A percentile compares a stretch with the other conserved stretches of the same genome.
phyloP scores from a whole-genome alignment of 2,797 vertebrate species.

The Enteromius afrohamiltoni region DNA sequence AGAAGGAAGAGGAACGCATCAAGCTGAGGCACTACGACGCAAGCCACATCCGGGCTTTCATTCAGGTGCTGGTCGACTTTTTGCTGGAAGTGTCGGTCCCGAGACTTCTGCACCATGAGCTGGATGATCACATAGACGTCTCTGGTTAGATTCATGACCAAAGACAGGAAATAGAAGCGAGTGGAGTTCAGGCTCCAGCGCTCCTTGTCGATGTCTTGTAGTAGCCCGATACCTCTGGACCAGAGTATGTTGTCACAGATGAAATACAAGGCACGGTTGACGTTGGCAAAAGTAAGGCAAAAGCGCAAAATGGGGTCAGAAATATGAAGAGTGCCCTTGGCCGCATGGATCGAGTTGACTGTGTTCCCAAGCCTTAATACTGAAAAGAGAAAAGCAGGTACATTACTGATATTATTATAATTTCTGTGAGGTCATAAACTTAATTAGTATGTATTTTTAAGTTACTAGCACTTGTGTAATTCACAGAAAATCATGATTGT shows the following conservation, averaged over 20 bases:
- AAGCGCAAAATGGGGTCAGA: conserved; percentile 82
- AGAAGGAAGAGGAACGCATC: conserved; percentile 80
- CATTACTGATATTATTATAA: not conserved
- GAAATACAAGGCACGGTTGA: conserved; percentile 88
- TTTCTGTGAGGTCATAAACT: not conserved
- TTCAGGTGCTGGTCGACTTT: conserved; percentile 63
- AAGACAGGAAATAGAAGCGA: conserved; percentile 84
- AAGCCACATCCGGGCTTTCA: conserved; percentile 63
- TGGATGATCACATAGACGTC: conserved; percentile 83
- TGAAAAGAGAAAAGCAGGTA: conserved; percentile 66
- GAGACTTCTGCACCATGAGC: conserved; percentile 75
- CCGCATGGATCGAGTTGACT: conserved; percentile 85
- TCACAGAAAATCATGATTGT: not conserved
- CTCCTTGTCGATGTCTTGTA: conserved; percentile 75
- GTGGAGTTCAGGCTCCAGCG: conserved; percentile 84
- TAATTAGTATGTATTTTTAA: not conserved
- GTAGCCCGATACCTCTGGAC: conserved; percentile 80
- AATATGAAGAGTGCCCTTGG: conserved; percentile 77
- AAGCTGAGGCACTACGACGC: conserved; percentile 71
- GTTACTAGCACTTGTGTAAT: too few species aligned
- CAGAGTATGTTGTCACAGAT: conserved; percentile 89
- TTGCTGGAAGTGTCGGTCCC: conserved; percentile 65
- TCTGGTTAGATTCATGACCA: conserved; percentile 82
- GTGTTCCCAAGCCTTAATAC: conserved; percentile 92
- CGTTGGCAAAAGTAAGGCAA: conserved; percentile 85